Evolutionary conservation across 2,888 invertebrate genomes (phyloP), one percentile per base, ranked within the genome.

Genomic region (Stictocephala bisonia): DNA sequence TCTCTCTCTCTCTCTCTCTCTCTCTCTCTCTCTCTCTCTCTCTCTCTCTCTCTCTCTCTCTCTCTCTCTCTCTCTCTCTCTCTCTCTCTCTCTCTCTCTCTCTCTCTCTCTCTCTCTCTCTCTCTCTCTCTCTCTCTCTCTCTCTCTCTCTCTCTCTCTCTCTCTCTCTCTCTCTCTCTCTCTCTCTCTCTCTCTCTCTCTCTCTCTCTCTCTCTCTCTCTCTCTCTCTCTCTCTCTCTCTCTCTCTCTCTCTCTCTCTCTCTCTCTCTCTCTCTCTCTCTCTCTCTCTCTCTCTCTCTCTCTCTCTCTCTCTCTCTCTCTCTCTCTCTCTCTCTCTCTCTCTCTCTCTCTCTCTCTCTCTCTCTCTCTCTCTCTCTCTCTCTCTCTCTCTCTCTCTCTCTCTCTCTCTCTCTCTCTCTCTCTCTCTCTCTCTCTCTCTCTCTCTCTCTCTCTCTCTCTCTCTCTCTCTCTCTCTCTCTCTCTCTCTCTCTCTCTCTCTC

Each of bases 1-100:
- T 51, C 51, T 51, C 51, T 51, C 51, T 51, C 51, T 51, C 51
- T 51, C 51, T 51, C 51, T 51, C 51, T 51, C 51, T 51, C 51
- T 51, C 51, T 51, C 51, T 51, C 51, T 51, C 51, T 51, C 51
- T 51, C 51, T 51, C 51, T 51, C 51, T 51, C 51, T 51, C 51
- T 51, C 51, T 51, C 48, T 48, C 48, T 48, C 48, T 48, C 48
- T 48, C 48, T 48, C 48, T 48, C 48, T 48, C 48, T 48, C 48
- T 48, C 48, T 48, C 48, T 48, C 48, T 48, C 48, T 48, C 48
- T 48, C 48, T 48, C 48, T 48, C 48, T 48, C 48, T 48, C 48
- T 48, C 48, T 48, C 48, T 48, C 48, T 48, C 48, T 48, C 48
- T 48, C 48, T 48, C 48, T 48, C 48, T 48, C 60, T 11, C 51